A percentile compares a stretch with the other conserved stretches of the same genome.
These are phyloP conservation scores for Hypotaenidia philippensis DNA, from an alignment of 2,797 vertebrate species.

Conservation along the genomic window DNA sequence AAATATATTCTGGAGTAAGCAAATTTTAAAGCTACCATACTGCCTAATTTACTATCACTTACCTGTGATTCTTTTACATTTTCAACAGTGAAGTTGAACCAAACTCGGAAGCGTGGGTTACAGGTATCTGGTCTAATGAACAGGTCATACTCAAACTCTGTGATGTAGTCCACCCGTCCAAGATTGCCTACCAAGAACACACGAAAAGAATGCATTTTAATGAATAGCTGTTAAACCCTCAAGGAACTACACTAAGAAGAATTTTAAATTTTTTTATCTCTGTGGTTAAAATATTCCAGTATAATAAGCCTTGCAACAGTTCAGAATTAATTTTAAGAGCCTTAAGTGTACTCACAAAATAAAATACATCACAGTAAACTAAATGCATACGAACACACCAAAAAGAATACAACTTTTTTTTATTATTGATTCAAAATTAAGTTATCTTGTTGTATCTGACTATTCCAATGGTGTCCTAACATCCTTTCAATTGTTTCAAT, in stretches of 20 bases:
- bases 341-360: background rate
- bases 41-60: constrained; percentile 45
- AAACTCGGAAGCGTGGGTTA: constrained; percentile 97
- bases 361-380: background rate
- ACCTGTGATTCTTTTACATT: constrained; percentile 96
- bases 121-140: constrained; percentile 98
- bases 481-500: background rate
- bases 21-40: background rate
- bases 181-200: constrained; percentile 88
- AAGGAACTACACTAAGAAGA: background rate
- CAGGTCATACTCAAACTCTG: constrained; percentile 97
- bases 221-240: background rate
- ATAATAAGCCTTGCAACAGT: background rate
- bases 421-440: background rate
- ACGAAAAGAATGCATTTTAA: background rate
- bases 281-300: background rate
- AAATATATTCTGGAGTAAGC: background rate
- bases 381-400: background rate
- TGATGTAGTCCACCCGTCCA: constrained; percentile 92
- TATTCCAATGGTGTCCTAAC: background rate
- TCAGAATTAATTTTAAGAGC: background rate
- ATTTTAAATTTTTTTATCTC: background rate
- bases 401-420: background rate
- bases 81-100: constrained; percentile 99
- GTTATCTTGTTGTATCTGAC: background rate